A percentile compares a stretch with the other conserved stretches of the same genome.
These are phyloP conservation scores for Heteromormyrus szaboi DNA, from an alignment of 2,797 vertebrate species.

Conservation along the genomic window DNA sequence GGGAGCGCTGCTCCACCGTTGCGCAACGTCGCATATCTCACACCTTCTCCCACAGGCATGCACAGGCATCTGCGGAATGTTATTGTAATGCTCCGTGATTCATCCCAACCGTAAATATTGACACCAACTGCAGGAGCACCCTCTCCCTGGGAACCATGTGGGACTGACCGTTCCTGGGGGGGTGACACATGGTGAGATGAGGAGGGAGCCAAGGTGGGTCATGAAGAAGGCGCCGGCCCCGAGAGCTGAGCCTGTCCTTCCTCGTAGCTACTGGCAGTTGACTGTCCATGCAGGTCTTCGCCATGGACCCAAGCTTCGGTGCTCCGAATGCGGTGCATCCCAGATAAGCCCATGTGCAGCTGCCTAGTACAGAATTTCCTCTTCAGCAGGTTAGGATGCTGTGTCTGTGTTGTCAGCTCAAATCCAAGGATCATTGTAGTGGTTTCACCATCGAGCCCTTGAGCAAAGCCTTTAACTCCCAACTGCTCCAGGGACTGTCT, in stretches of 20 bases:
- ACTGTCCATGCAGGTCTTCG: background rate
- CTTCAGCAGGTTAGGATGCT: background rate
- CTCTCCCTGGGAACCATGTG: constrained; percentile 31
- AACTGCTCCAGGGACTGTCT: background rate
- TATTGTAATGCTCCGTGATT: constrained; percentile 61
- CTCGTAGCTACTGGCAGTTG: background rate
- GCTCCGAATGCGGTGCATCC: background rate
- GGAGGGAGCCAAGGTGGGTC: constrained; percentile 19
- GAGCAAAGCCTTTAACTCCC: background rate
- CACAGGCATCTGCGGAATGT: constrained; percentile 59
- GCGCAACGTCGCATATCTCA: constrained; percentile 45
- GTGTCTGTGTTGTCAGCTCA: background rate
- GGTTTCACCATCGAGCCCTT: background rate
- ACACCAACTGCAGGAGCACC: constrained; percentile 37
- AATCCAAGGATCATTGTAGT: background rate
- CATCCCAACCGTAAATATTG: constrained; percentile 66
- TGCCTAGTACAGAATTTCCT: background rate
- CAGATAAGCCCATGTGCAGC: background rate
- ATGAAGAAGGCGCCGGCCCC: background rate
- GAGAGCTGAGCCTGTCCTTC: background rate
- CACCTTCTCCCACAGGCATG: constrained; percentile 36
- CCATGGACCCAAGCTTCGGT: background rate
- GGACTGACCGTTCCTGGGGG: constrained; percentile 14
- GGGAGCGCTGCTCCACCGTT: constrained; percentile 53
- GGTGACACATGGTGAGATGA: constrained; percentile 39